Conservation (phyloP, 2,797 vertebrate genomes). For the Myripristis jacobus region DNA sequence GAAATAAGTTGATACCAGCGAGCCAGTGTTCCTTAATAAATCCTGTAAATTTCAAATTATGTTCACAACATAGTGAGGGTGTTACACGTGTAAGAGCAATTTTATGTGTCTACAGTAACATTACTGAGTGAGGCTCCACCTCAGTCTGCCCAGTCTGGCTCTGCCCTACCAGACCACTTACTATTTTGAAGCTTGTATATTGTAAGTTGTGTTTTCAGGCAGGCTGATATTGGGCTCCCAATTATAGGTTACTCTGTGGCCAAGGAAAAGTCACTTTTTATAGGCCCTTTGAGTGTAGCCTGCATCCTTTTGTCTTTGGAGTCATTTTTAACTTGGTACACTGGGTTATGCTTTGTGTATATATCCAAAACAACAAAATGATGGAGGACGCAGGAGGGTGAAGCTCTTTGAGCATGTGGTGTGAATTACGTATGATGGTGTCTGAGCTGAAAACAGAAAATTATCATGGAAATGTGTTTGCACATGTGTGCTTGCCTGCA, state of each 20-base stretch:
- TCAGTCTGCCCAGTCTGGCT: conserved; percentile 54
- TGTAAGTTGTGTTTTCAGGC: conserved; percentile 72
- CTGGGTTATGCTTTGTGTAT: conserved; percentile 33
- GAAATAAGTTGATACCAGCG: background rate
- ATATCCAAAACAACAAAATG: conserved; percentile 33
- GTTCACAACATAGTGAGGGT: background rate
- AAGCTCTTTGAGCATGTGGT: conserved; percentile 26
- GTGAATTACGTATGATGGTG: conserved; percentile 13
- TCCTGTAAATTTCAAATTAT: background rate
- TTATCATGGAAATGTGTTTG: conserved; percentile 42
- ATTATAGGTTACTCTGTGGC: conserved; percentile 81
- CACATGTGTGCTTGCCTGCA: conserved; percentile 40
- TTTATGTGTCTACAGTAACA: background rate
- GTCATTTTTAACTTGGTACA: conserved; percentile 59
- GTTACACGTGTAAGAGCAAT: background rate
- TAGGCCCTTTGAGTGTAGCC: conserved; percentile 49
- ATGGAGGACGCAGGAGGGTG: conserved; percentile 29
- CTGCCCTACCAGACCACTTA: conserved; percentile 57
- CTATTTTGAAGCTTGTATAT: conserved; percentile 77
- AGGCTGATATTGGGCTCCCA: conserved; percentile 73
- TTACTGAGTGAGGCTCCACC: conserved; percentile 45
- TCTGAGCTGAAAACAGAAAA: conserved; percentile 10
- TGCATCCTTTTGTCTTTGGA: conserved; percentile 42
- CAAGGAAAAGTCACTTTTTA: conserved; percentile 73
- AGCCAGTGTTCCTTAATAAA: background rate